Base-by-base conservation (phyloP, 1,140 invertebrate species). In the Caenorhabditis tropicalis region DNA sequence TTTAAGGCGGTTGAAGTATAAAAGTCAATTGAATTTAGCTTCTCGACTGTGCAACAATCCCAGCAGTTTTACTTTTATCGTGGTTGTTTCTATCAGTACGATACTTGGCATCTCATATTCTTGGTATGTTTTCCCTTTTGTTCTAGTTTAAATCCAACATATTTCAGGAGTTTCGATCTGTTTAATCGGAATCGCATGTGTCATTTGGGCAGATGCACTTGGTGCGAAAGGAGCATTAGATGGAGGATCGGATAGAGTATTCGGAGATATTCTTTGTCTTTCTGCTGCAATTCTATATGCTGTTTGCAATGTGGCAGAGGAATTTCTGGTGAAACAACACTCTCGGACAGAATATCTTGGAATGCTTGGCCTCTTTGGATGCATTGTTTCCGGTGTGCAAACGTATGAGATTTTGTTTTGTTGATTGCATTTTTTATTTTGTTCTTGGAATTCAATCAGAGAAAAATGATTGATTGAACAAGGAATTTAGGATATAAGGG, bases 1-100 rank as follows among this genome's bases (percentile, higher is more conserved):
- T 31, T 79, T 53, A 15, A 16, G 2, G 1, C 79, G 1, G 5
- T 70, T 10, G 15, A 10, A 27, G 19, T 2, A 56, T 27, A 21
- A 7, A 56, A 27, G 39, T 56, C 39, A 85, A 24, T 84, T 51
- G 86, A 43, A 94, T 94, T 92, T 93, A 96, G 95, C 92, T 96
- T 88, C 92, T 96, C 85, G 95, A 96, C 88, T 96, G 95, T 91
- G 95, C 95, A 84, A 95, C 95, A 24, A 95, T 96, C 85, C 95
- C 95, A 1, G 94, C 94, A 24, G 95, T 95, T 5, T 91, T 96
- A 86, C 93, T 94, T 10, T 92, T 95, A 39, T 95, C 94, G 16
- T 95, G 93, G 93, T 92, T 93, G 88, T 94, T 93, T 90, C 93
- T 94, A 86, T 94, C 94, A 83, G 94, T 93, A 85, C 93, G 92